Evolutionary conservation across 2,888 invertebrate species (phyloP), one percentile per base, ranked within the genome.

Genomic region (Listrodromus nycthemerus): DNA sequence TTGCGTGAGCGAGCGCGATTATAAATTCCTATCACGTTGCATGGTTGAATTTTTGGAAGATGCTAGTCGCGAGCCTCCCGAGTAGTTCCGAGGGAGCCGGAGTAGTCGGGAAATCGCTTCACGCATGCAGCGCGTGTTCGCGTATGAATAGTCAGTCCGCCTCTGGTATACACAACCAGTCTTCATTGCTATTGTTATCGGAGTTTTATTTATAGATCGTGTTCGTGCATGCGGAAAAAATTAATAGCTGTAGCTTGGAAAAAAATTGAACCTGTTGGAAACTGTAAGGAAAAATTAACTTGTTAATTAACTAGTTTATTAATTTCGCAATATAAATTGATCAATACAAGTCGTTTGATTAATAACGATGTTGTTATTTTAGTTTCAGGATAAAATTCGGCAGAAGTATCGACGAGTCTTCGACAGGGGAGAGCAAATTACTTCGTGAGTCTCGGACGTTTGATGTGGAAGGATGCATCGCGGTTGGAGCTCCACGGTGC

Each of bases 111-210:
- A 84, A 84, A 79, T 73, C 50, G 71, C 76, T 80, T 70, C 48
- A 84, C 67, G 37, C 21, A 82, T 45, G 70, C 81, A 16, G 70
- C 41, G 74, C 84, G 79, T 79, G 79, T 82, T 63, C 71, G 48
- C 58, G 52, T 71, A 79, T 82, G 76, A 82, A 79, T 82, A 82
- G 41, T 30, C 45, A 33, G 21, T 37, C 16, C 41, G 71, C 52
- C 16, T 41, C 37, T 50, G 16, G 50, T 24, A 33, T 21, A 24
- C 30, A 41, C 21, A 21, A 50, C 48, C 69, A 67, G n/a, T 10
- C 52, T 52, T 19, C 8, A 7, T 52, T 52, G 19, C 21, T 19
- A 21, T 52, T 52, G 16, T 45, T 16, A 16, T 45, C 52, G 8
- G 21, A 24, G 50, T 75, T 67, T 5, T 69, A 69, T 63, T 71